These are phyloP conservation scores for Sebastes kiyomatsui DNA, from an alignment of 2,797 vertebrate genomes.

Conservation along the genomic window DNA sequence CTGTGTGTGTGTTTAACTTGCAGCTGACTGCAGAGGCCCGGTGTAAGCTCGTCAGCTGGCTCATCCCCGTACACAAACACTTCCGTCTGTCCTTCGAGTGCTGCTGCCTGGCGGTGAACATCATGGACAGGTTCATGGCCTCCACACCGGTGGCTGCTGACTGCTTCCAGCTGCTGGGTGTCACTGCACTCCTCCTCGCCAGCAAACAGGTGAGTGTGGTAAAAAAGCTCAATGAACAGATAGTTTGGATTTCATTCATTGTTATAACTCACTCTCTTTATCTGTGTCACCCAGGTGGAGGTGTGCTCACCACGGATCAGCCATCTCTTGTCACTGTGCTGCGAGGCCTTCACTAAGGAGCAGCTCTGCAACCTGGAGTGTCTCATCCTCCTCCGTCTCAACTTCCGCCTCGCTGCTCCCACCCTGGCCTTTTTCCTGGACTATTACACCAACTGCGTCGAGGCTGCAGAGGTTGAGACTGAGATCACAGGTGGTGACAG, in stretches of 20 bases:
- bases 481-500: neutral
- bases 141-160: slow-evolving; percentile 91
- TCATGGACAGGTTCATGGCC: slow-evolving; percentile 91
- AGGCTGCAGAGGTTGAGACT: neutral
- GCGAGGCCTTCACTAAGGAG: slow-evolving; percentile 87
- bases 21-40: slow-evolving; percentile 90
- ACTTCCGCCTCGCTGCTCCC: slow-evolving; percentile 87
- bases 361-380: slow-evolving; percentile 95
- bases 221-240: neutral
- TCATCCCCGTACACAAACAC: slow-evolving; percentile 89
- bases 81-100: slow-evolving; percentile 92
- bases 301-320: slow-evolving; percentile 87
- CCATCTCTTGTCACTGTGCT: slow-evolving; percentile 90
- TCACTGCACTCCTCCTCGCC: slow-evolving; percentile 90
- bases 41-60: slow-evolving; percentile 94
- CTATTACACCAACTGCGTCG: slow-evolving; percentile 79
- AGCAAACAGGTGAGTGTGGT: slow-evolving; percentile 88
- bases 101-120: slow-evolving; percentile 91
- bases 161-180: slow-evolving; percentile 94
- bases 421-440: slow-evolving; percentile 93
- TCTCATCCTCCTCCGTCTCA: slow-evolving; percentile 88
- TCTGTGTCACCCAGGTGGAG: slow-evolving; percentile 86
- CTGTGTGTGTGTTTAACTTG: neutral
- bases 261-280: neutral
- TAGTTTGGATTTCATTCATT: neutral